phyloP scores from a whole-genome alignment of 2,888 invertebrate species.

The Drosophila testacea region DNA sequence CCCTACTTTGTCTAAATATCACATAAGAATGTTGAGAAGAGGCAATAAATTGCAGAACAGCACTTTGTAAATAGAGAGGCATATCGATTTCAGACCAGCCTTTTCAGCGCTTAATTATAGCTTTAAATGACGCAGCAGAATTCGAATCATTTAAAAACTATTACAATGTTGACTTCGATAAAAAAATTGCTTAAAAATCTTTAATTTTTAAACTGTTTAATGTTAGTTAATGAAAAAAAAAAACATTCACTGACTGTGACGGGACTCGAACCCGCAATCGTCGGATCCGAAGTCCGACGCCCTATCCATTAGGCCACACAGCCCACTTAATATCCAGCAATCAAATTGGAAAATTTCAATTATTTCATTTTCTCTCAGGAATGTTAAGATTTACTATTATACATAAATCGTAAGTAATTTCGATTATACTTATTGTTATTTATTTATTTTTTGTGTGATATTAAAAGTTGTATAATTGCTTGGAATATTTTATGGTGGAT shows the following conservation, averaged over 20 bases:
- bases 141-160: too few relatives aligned
- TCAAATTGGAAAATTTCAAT: background rate
- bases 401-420: background rate
- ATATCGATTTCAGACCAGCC: too few relatives aligned
- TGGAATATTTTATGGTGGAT: background rate
- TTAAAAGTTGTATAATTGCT: conserved; percentile 10
- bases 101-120: too few relatives aligned
- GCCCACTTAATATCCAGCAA: background rate
- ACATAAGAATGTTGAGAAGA: too few relatives aligned
- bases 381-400: background rate
- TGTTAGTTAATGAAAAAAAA: background rate
- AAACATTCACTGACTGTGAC: background rate
- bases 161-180: too few relatives aligned
- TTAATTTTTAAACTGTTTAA: background rate
- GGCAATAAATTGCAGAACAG: too few relatives aligned
- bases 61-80: too few relatives aligned
- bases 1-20: too few relatives aligned
- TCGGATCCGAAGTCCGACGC: conserved; percentile 29
- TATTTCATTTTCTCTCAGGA: background rate
- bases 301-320: conserved; percentile 20
- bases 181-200: too few relatives aligned
- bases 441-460: background rate
- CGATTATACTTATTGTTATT: background rate
- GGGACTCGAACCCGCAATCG: conserved; percentile 24
- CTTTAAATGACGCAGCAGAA: too few relatives aligned